Percentiles rank a stretch among this genome's conserved stretches.
Evolutionary conservation across 2,797 vertebrate species (phyloP).

Genomic region (Gadopsis marmoratus): DNA sequence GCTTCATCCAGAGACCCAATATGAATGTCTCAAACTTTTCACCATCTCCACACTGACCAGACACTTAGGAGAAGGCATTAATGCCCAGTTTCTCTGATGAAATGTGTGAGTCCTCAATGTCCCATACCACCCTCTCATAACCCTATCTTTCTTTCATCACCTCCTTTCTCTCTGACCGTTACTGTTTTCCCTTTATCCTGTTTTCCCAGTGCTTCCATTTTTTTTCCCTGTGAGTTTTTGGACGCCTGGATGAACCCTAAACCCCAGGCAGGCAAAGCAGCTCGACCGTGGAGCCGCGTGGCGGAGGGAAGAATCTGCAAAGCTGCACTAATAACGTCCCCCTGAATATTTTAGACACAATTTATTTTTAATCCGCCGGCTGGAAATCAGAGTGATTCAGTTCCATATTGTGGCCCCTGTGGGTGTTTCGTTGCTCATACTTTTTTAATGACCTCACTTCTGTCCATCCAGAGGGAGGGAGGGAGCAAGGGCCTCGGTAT

Average conservation of each 20-base stretch:
- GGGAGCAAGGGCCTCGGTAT: constrained; percentile 40
- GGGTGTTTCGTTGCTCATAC: constrained; percentile 78
- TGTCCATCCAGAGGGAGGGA: constrained; percentile 64
- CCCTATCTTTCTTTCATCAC: not conserved
- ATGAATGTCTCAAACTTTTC: constrained; percentile 1
- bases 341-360: constrained; percentile 86
- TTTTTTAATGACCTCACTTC: constrained; percentile 82
- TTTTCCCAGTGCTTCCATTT: constrained; percentile 26
- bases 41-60: not conserved
- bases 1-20: not conserved
- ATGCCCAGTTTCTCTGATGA: constrained; percentile 6
- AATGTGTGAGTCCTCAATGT: constrained; percentile 2
- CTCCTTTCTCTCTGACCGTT: constrained; percentile 20
- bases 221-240: constrained; percentile 24
- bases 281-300: constrained; percentile 60
- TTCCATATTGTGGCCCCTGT: constrained; percentile 80
- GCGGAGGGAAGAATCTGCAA: constrained; percentile 69
- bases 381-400: constrained; percentile 82
- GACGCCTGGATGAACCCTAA: constrained; percentile 56
- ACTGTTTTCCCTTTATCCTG: constrained; percentile 12
- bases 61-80: not conserved
- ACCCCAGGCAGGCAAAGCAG: constrained; percentile 56
- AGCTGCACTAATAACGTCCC: constrained; percentile 77
- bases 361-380: constrained; percentile 85
- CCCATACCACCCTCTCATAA: not conserved